Evolutionary conservation across 2,797 vertebrate species (phyloP), one percentile per base, ranked within the genome.

Genomic region (Coregonus sp.): DNA sequence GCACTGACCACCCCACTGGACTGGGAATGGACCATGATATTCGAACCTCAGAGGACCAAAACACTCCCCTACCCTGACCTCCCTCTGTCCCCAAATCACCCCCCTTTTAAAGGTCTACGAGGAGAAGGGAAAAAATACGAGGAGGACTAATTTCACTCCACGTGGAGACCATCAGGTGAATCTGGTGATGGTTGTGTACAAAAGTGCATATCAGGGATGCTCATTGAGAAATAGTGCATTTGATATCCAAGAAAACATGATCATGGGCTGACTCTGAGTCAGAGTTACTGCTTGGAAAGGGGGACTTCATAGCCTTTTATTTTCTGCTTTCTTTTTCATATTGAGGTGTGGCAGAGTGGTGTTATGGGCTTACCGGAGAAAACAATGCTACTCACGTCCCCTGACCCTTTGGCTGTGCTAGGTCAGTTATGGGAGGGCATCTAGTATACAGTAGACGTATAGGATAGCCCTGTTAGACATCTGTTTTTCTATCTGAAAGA

Each of bases 21-120:
- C 51, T 2, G 59, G 59, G 31, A 70, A 20, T 16, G 78, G 85
- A 88, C 59, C 33, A 7, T 35, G 37, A 83, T 75, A 63, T 61
- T 25, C 40, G 15, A 67, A 61, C 59, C 4, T 83, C 82, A 82
- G 72, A 66, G 88, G 89, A 92, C 85, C 81, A 82, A 88, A 87
- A 84, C 78, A 79, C 82, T 84, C 81, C 77, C 75, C 76, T 31
- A 59, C 84, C 83, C 72, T 81, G 74, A 81, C 75, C 75, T 76
- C 73, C 65, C 54, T 72, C 73, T 56, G 67, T 82, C 74, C 72
- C 74, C 77, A 56, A 76, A 76, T 70, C 69, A 67, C 78, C 68
- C 74, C 82, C 56, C 82, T 89, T 79, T 68, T 31, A 69, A 7
- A 81, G 68, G 59, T 51, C 66, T 51, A 29, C 72, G 82, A 80